phyloP scores from a whole-genome alignment of 2,888 invertebrate species.

The Steinernema scapterisci region DNA sequence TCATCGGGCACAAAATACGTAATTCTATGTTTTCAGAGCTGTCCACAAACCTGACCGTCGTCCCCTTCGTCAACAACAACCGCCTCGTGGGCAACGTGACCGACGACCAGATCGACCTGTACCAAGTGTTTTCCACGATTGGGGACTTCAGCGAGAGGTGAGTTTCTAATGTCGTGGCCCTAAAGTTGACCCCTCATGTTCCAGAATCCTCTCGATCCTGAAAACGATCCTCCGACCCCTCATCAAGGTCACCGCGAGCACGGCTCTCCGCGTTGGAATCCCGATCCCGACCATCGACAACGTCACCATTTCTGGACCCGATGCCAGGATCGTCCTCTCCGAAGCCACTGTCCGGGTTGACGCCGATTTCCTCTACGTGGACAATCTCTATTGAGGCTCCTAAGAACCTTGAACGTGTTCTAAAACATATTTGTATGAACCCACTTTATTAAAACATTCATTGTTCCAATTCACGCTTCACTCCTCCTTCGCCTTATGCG shows the following conservation, averaged over 20 bases:
- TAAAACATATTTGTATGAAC: neutral
- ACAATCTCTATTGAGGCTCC: neutral
- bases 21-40: slow-evolving; percentile 45
- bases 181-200: neutral
- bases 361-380: slow-evolving; percentile 42
- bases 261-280: slow-evolving; percentile 51
- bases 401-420: neutral
- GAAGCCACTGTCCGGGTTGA: slow-evolving; percentile 41
- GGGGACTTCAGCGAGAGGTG: slow-evolving; percentile 51
- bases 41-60: slow-evolving; percentile 44
- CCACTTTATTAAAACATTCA: neutral
- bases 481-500: slow-evolving; percentile 37
- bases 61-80: slow-evolving; percentile 45
- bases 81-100: slow-evolving; percentile 48
- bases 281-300: slow-evolving; percentile 60
- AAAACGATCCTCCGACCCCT: slow-evolving; percentile 48
- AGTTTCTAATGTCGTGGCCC: slow-evolving; percentile 7
- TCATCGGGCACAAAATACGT: no score
- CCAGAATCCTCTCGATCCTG: slow-evolving; percentile 51
- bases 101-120: slow-evolving; percentile 41
- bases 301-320: slow-evolving; percentile 50
- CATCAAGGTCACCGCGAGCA: slow-evolving; percentile 45
- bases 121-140: slow-evolving; percentile 52
- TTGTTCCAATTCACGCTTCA: neutral
- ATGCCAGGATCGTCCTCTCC: slow-evolving; percentile 33